Evolutionary conservation across 2,797 vertebrate species (phyloP), one percentile per base, ranked within the genome.

Genomic region (Sphenopsis melanotis): DNA sequence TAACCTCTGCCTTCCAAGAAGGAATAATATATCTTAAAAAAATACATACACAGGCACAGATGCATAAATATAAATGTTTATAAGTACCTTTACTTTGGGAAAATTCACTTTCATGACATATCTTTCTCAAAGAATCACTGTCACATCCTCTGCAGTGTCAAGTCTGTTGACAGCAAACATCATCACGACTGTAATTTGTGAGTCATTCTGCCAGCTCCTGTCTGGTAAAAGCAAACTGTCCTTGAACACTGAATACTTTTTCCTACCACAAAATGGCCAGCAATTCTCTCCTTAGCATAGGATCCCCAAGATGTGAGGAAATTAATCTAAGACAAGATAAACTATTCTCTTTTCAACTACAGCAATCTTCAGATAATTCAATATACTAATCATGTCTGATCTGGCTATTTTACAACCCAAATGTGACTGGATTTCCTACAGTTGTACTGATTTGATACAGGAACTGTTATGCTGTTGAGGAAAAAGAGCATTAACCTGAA

Each of bases 161-260:
- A 84, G 34, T 75, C 68, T 34, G 46, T 79, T 93, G 89, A 94
- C 77, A 95, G 55, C 18, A 72, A 87, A 29, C 21, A 80, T 88
- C 69, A 88, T 75, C 65, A 84, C 19, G 36, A 61, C 24, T 12
- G 5, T 63, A 87, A 94, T 96, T 94, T 92, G 68, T 93, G 79
- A 93, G 57, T 87, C 92, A 93, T 83, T 83, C 47, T 94, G 83
- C 81, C 89, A 92, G 55, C 27, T 91, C 41, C 32, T 95, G 66
- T 75, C 56, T 94, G 34, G 46, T 78, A 61, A 75, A 89, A 84
- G 34, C 36, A 87, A 68, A 69, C 63, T 90, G 90, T 44, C 94
- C 93, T 96, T 95, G 94, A 94, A 92, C 32, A 30, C 3, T 46
- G 53, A 80, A 30, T 53, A 44, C 21, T 75, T 71, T 76, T 60